Base-by-base conservation (phyloP, 1,140 invertebrate genomes). In the Cydia splendana region DNA sequence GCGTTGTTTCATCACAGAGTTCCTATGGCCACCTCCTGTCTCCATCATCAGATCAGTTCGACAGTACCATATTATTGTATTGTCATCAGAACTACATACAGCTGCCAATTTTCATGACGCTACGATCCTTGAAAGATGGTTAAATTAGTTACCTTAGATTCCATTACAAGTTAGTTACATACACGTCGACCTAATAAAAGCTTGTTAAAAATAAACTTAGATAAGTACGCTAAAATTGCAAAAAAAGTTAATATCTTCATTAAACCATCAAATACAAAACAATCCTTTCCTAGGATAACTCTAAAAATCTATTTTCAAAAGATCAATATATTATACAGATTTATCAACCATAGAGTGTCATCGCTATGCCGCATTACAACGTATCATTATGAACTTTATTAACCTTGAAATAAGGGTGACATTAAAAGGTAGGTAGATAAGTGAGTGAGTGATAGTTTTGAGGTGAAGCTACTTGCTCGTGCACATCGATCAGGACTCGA, bases 331-430 rank as follows among this genome's bases (percentile, higher is more conserved):
- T 62, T 62, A 62, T n/a, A 10, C 57, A 24, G 57, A 62, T 24
- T 24, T 62, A 81, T 78, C 76, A 78, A 82, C 76, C 80, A 81
- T 81, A 81, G 78, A 83, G 78, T 83, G 81, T 83, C 83, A 78
- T 77, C 65, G 73, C 51, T 73, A 67, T 74, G 71, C 57, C 18
- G 18, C 9, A 62, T 57, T 57, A 6, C 15, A 18, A n/a, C 48
- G 48, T 57, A 62, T 62, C 20, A 62, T 62, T 24, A 3, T 62
- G 20, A 62, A 62, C 57, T 62, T n/a, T 62, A 24, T 4, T 1
- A 0, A 3, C 20, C 2, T 62, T 12, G 2, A 24, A 62, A 62
- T 24, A 62, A 24, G 9, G 18, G 57, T 24, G 57, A 62, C 20
- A 24, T 62, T 24, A 12, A 62, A 62, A 7, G n/a, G 57, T 62